These are phyloP conservation scores for Drosophila borborema DNA, from an alignment of 2,888 invertebrate species.

Conservation along the genomic window DNA sequence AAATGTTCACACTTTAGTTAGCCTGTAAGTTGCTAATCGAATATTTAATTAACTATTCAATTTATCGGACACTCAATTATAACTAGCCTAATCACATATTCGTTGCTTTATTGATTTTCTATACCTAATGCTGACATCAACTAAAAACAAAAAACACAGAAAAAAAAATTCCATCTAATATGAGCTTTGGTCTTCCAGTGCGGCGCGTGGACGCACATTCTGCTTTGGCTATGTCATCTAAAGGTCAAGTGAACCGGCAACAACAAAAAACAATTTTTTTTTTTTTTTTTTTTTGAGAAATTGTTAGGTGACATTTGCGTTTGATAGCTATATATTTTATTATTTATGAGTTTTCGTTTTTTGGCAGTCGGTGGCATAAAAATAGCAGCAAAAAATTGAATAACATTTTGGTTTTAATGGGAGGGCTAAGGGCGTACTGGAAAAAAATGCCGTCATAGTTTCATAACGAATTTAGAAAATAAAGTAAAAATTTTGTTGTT, in stretches of 20 bases:
- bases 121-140: conserved; percentile 34
- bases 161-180: conserved; percentile 1
- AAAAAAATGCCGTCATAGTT: background rate
- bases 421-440: conserved; percentile 17
- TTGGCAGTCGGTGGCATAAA: conserved; percentile 21
- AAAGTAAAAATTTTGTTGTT: background rate
- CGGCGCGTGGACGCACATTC: conserved; percentile 37
- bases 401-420: background rate
- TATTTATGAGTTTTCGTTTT: conserved; percentile 44
- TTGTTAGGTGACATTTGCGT: conserved; percentile 45
- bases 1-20: conserved; percentile 4
- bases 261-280: background rate
- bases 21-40: background rate
- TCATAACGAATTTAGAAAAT: background rate
- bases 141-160: conserved; percentile 6
- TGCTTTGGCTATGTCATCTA: conserved; percentile 66
- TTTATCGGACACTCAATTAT: conserved; percentile 4
- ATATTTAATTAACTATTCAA: conserved; percentile 10
- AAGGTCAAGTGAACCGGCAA: conserved; percentile 63
- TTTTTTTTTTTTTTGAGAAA: conserved; percentile 15
- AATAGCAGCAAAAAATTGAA: conserved; percentile 33
- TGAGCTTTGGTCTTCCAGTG: conserved; percentile 69
- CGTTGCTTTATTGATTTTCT: conserved; percentile 42
- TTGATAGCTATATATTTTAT: conserved; percentile 33
- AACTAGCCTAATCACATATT: background rate